phyloP scores from a whole-genome alignment of 1,140 invertebrate genomes.

The Temnothorax longispinosus region DNA sequence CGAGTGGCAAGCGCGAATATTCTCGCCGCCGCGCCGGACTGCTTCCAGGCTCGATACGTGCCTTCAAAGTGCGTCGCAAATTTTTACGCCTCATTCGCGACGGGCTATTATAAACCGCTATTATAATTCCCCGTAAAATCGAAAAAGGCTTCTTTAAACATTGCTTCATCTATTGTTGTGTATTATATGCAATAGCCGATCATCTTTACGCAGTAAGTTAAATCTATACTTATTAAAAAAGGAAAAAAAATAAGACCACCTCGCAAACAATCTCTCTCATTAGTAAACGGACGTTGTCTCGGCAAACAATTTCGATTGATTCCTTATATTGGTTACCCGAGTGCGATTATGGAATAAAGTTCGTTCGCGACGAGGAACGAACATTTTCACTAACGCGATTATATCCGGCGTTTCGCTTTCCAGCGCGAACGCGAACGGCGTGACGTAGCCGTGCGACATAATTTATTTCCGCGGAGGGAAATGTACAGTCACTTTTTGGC shows the following conservation, averaged over 20 bases:
- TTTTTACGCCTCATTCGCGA: slow-evolving; percentile 36
- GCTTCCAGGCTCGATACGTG: neutral
- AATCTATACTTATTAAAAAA: neutral
- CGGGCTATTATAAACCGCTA: neutral
- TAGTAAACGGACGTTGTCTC: neutral
- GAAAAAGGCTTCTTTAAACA: slow-evolving; percentile 22
- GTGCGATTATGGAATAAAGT: slow-evolving; percentile 19
- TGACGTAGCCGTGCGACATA: slow-evolving; percentile 54
- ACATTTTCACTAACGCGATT: slow-evolving; percentile 66
- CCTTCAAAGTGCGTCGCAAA: neutral
- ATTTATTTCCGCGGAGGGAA: slow-evolving; percentile 64
- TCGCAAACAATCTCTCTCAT: neutral
- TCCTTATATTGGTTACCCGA: neutral
- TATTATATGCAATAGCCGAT: neutral
- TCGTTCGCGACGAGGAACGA: slow-evolving; percentile 14
- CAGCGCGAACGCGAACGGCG: slow-evolving; percentile 2
- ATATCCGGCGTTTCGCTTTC: slow-evolving; percentile 54
- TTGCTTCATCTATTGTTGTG: neutral
- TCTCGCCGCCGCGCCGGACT: slow-evolving; percentile 58
- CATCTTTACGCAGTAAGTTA: neutral
- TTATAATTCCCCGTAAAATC: slow-evolving; percentile 31
- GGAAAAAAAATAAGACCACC: neutral
- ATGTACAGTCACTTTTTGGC: slow-evolving; percentile 61
- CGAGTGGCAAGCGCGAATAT: slow-evolving; percentile 47
- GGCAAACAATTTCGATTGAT: neutral